Percentiles rank a stretch among this genome's conserved stretches.
Conservation (phyloP, 2,797 vertebrate species). For the Typhlichthys eigenmanni region DNA sequence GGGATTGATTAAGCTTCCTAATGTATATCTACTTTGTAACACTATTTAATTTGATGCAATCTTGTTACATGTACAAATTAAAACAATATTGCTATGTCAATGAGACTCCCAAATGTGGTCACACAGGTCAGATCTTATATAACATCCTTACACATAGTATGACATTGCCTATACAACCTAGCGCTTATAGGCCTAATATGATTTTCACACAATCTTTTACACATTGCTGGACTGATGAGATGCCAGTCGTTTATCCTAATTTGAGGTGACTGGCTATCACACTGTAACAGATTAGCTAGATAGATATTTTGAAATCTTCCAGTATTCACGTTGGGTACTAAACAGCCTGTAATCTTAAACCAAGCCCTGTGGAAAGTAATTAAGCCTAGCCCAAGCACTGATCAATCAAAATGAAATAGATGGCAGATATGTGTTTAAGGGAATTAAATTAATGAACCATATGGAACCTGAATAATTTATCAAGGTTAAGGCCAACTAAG, state of each 20-base stretch:
- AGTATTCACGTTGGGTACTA: neutral
- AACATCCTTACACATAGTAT: too few species aligned
- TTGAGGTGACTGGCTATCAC: neutral
- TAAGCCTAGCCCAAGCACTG: neutral
- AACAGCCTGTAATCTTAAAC: neutral
- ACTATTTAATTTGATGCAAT: slow-evolving; percentile 21
- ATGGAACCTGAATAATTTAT: neutral
- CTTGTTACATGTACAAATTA: slow-evolving; percentile 5
- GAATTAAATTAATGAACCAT: neutral
- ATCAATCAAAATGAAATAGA: neutral
- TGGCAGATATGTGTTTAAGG: neutral
- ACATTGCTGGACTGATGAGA: neutral
- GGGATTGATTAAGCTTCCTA: slow-evolving; percentile 25
- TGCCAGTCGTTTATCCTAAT: neutral
- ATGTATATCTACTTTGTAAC: slow-evolving; percentile 30
- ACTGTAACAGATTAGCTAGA: slow-evolving; percentile 6
- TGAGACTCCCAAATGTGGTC: too few species aligned
- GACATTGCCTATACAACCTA: neutral
- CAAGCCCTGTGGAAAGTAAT: neutral
- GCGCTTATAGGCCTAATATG: too few species aligned
- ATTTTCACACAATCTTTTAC: neutral
- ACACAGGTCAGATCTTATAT: too few species aligned
- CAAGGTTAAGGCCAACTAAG: neutral
- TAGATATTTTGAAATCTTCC: neutral
- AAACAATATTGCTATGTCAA: neutral